Evolutionary conservation across 2,797 vertebrate genomes (phyloP).

Genomic region (Arremon brunneinucha): DNA sequence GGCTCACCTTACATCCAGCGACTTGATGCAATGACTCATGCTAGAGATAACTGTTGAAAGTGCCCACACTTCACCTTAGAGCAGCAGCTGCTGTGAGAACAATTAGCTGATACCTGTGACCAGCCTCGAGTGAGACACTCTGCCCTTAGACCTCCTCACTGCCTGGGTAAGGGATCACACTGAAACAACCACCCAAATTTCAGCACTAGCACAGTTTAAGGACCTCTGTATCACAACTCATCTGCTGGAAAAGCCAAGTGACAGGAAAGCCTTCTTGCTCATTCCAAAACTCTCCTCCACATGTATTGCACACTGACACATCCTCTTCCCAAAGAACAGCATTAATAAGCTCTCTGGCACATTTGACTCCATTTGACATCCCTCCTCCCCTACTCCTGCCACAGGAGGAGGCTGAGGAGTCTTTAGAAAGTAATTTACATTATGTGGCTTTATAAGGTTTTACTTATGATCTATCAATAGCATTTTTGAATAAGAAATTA

Average conservation of each 20-base stretch:
- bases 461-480: neutral
- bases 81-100: neutral
- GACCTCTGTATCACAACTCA: neutral
- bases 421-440: neutral
- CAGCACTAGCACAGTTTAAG: neutral
- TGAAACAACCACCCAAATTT: neutral
- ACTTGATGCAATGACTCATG: neutral
- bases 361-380: neutral
- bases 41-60: neutral
- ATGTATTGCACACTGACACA: neutral
- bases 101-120: neutral
- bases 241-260: neutral
- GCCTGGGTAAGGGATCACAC: accelerated
- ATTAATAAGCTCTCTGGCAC: neutral
- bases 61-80: neutral
- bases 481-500: neutral
- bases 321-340: neutral
- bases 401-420: neutral
- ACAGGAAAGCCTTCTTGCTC: neutral
- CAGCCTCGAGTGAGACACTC: neutral
- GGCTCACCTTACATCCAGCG: neutral
- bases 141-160: neutral
- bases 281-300: neutral
- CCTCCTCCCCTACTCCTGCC: neutral
- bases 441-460: neutral